Base-by-base conservation (phyloP, 2,797 vertebrate genomes). In the Anableps anableps region DNA sequence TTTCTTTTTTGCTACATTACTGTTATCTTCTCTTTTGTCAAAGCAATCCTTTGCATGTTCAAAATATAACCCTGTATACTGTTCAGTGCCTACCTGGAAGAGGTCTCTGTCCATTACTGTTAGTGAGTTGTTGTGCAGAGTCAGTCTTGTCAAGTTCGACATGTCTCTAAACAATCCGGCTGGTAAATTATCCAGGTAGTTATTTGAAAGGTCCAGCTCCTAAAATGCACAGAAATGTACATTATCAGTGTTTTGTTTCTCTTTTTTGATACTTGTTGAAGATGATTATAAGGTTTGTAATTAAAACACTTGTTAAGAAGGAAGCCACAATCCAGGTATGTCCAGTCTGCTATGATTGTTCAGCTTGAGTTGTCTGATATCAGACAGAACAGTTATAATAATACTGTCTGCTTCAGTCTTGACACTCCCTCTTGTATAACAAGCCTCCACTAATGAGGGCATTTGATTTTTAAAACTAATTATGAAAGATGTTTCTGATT, bases 121-220 rank as follows among this genome's bases (percentile, higher is more conserved):
- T 79, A 99, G 96, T 79, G 98, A 99, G 95, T 99, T 99, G 89
- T 99, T 99, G 88, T 97, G 97, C 83, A 99, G 94, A 87, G 96
- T 97, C 55, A 99, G 95, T 91, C 96, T 97, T 0, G 97, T 98
- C 85, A 99, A 95, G 92, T 99, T 99, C 38, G 94, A 94, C 95
- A 99, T 95, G 85, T 99, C 97, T 5, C 93, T 93, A 88, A 99
- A 99, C 87, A 98, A 90, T 76, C 96, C 95, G 21, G 96, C 90
- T 7, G 98, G 98, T 74, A 99, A 95, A 95, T 98, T 97, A 91
- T 99, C 98, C 91, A 99, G 94, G 93, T 98, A 99, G 94, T 99
- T 99, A 93, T 99, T 99, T 75, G 99, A 99, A 83, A 99, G 96
- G 86, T 99, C 98, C 94, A 99, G 91, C 75, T 93, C 93, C 94